A percentile compares a stretch with the other conserved stretches of the same genome.
Conservation (phyloP, 2,888 invertebrate genomes). For the Pristionchus entomophagus region DNA sequence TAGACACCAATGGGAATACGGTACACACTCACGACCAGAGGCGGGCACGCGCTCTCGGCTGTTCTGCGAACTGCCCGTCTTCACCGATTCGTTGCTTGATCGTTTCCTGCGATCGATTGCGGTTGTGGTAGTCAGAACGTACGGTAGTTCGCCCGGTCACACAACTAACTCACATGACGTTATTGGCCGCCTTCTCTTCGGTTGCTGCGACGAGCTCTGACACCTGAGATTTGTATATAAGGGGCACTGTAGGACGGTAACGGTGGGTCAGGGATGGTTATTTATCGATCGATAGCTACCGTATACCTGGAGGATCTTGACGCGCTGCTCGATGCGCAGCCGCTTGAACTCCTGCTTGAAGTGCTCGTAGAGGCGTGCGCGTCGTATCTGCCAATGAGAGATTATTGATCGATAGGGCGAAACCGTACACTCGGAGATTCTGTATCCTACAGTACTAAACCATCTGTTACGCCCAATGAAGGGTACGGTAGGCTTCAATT, state of each 20-base stretch:
- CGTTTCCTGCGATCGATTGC: not conserved
- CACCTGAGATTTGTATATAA: not conserved
- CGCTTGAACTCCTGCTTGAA: constrained; percentile 31
- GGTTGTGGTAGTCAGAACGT: not conserved
- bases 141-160: not conserved
- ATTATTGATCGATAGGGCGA: no score
- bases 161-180: not conserved
- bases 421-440: not conserved
- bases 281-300: not conserved
- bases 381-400: not conserved
- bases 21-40: not conserved
- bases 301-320: constrained; percentile 18
- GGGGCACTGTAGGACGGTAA: not conserved
- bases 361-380: not conserved
- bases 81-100: constrained; percentile 12
- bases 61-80: not conserved
- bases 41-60: not conserved
- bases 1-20: not conserved
- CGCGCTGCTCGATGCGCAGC: constrained; percentile 1
- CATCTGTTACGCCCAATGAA: no score
- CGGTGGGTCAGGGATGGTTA: not conserved
- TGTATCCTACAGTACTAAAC: no score
- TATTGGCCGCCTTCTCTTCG: constrained; percentile 1
- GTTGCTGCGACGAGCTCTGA: not conserved
- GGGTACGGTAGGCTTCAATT: no score